Percentiles rank a stretch among this genome's conserved stretches.
phyloP scores from a whole-genome alignment of 2,888 invertebrate genomes.

The Papilio protenor region DNA sequence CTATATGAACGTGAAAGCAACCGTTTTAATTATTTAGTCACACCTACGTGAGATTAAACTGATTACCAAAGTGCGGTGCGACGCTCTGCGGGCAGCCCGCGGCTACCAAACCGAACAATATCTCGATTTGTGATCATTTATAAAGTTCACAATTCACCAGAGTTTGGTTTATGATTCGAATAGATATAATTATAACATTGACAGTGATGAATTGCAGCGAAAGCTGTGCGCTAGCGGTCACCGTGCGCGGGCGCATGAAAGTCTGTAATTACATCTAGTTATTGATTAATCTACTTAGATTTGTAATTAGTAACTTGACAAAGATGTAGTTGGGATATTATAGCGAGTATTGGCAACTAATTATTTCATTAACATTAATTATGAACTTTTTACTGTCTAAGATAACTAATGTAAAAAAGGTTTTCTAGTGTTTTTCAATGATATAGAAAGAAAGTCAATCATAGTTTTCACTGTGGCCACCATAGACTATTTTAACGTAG shows the following conservation, averaged over 20 bases:
- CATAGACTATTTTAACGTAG: too few relatives aligned
- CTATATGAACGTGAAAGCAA: neutral
- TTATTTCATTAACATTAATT: neutral
- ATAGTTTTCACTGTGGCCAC: too few relatives aligned
- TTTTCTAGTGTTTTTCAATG: too few relatives aligned
- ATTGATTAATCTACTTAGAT: slow-evolving; percentile 12
- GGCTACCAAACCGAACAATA: slow-evolving; percentile 11
- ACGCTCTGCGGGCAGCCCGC: neutral
- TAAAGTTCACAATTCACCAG: slow-evolving; percentile 23
- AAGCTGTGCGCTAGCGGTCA: slow-evolving; percentile 13
- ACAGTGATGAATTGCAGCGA: slow-evolving; percentile 24
- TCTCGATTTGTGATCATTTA: slow-evolving; percentile 28
- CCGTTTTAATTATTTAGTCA: neutral
- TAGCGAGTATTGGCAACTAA: neutral
- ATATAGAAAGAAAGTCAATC: too few relatives aligned
- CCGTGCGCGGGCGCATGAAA: slow-evolving; percentile 5
- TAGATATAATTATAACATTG: slow-evolving; percentile 21
- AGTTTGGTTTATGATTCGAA: slow-evolving; percentile 13
- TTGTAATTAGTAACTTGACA: slow-evolving; percentile 12
- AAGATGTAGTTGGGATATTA: neutral
- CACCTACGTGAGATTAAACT: neutral
- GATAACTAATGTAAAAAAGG: too few relatives aligned
- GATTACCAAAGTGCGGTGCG: neutral
- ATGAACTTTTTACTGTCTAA: too few relatives aligned
- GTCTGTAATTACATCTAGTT: slow-evolving; percentile 12